Base-by-base conservation (phyloP, 1,140 invertebrate species). In the Anadara kagoshimensis region DNA sequence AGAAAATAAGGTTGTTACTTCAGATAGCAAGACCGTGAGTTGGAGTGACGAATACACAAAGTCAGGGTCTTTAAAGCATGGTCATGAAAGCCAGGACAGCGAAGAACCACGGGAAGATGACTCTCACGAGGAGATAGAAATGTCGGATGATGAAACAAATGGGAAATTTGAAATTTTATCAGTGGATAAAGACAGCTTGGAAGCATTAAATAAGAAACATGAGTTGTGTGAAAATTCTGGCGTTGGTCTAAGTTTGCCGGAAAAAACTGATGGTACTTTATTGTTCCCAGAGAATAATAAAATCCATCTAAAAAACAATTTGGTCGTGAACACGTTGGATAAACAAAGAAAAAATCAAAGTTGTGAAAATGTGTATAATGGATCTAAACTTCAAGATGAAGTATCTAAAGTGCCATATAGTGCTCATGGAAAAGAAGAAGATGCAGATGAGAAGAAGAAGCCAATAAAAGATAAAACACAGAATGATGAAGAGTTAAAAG, bases 101-200 rank as follows among this genome's bases (percentile, higher is more conserved):
- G 79, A 81, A n/a, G 70, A n/a, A 24, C 61, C 67, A 1, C 58
- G 53, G 8, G 63, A 73, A 22, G 71, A 73, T 16, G 76, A 78
- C 36, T 11, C 43, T 12, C 14, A 63, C 0, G 61, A 45, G 44
- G 20, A 26, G 22, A 36, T 57, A 29, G 47, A 63, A 54, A 57
- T 64, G 43, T 64, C 65, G 57, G 59, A 59, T 64, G 61, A 75
- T 4, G 16, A 51, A 51, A 51, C 20, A 16, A 18, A 22, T 10
- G 41, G 45, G 5, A 67, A 56, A 36, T 69, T 51, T 69, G 8
- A 47, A 58, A 53, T n/a, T 64, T 11, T n/a, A 62, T n/a, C 18
- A 22, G 41, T 62, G 18, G 59, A 62, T 20, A 11, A 22, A 3
- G 41, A 41, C 43, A 41, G 43, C 63, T 41, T 41, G 54, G 20